These are phyloP conservation scores for Esox niger DNA, from an alignment of 2,113 vertebrate species.

Conservation along the genomic window DNA sequence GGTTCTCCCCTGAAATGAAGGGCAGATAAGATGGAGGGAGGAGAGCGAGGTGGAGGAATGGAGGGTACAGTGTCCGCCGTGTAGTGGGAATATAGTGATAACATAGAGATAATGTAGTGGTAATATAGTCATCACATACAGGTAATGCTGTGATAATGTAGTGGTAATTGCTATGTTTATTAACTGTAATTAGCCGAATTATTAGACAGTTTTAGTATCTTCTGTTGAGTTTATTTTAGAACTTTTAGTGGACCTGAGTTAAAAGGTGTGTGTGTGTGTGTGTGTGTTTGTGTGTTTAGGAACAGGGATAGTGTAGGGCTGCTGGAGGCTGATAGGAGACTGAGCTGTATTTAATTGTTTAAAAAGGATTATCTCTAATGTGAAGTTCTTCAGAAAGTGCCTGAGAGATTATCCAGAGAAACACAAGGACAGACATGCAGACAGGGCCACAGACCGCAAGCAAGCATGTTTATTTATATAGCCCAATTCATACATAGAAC, in stretches of 20 bases:
- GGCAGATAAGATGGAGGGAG: constrained; percentile 35
- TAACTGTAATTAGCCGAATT: constrained; percentile 41
- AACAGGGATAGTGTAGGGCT: neutral
- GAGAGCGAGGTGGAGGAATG: constrained; percentile 24
- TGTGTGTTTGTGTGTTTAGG: constrained; percentile 1
- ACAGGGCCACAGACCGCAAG: too few relatives aligned
- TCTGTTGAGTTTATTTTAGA: too few relatives aligned
- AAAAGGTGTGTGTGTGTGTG: constrained; percentile 29
- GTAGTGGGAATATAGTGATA: neutral
- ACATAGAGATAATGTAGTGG: neutral
- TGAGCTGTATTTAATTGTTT: constrained; percentile 8
- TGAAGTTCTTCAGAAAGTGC: neutral
- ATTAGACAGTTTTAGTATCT: too few relatives aligned
- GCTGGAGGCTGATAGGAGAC: neutral
- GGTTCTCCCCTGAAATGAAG: constrained; percentile 41
- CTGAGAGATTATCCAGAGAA: neutral
- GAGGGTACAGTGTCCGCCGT: too few relatives aligned
- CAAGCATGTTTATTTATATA: too few relatives aligned
- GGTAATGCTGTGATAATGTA: too few relatives aligned
- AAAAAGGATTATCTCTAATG: neutral
- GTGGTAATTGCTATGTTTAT: constrained; percentile 75
- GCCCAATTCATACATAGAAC: too few relatives aligned
- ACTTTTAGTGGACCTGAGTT: neutral
- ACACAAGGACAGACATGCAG: neutral
- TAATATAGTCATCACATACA: too few relatives aligned